A percentile compares a stretch with the other conserved stretches of the same genome.
Conservation (phyloP, 2,888 invertebrate genomes). For the Dione juno region DNA sequence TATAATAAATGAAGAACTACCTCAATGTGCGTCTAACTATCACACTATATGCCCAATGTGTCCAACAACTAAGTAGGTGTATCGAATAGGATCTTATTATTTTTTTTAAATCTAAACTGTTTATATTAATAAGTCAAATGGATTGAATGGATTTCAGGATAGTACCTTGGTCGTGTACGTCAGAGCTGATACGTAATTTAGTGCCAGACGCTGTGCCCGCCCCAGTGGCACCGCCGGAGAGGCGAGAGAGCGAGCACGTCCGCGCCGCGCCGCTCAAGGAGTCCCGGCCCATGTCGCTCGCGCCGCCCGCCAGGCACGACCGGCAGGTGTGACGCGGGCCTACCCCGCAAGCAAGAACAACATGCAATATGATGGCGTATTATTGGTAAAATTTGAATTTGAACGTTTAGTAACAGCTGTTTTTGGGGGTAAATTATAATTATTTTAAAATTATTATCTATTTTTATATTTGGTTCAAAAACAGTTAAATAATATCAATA, state of each 20-base stretch:
- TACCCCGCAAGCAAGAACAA: no score
- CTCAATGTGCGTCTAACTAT: no score
- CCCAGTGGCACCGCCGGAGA: slow-evolving; percentile 32
- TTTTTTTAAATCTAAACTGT: no score
- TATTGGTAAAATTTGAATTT: not conserved
- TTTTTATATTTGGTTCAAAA: no score
- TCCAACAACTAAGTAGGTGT: no score
- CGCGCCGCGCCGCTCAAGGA: slow-evolving; percentile 53
- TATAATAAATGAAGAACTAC: no score
- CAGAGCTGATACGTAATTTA: slow-evolving; percentile 85
- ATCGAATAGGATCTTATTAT: no score
- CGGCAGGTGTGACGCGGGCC: slow-evolving; percentile 58
- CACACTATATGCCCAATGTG: no score
- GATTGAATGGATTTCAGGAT: slow-evolving; percentile 83
- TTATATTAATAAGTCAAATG: not conserved
- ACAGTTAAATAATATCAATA: no score
- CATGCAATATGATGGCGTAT: no score
- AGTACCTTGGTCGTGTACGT: slow-evolving; percentile 88
- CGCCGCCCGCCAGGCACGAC: slow-evolving; percentile 72
- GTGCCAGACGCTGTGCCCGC: slow-evolving; percentile 88
- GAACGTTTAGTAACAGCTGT: not conserved
- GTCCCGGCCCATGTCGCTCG: slow-evolving; percentile 67
- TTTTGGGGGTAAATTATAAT: no score
- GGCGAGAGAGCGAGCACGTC: slow-evolving; percentile 24
- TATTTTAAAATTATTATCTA: no score